Evolutionary conservation across 64 coral and sea anemone species (phyloP).

Genomic region (Platygyra sinensis): DNA sequence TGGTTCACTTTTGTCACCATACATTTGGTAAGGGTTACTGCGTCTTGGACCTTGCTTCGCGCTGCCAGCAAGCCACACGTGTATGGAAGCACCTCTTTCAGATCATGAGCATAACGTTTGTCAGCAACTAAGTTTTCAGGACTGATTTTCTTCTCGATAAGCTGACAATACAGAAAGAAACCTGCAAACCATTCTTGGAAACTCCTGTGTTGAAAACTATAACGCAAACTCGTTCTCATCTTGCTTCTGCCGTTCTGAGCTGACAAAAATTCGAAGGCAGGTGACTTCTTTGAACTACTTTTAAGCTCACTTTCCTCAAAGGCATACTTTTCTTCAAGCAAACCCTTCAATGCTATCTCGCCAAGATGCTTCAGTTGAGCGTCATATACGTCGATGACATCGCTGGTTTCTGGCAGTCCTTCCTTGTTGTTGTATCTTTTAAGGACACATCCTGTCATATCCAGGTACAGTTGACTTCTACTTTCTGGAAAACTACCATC

Average conservation of each 20-base stretch:
- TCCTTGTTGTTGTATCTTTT: not conserved
- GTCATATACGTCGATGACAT: not conserved
- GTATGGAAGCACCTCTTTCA: not conserved
- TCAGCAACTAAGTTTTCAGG: not conserved
- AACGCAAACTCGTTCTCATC: not conserved
- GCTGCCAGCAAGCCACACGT: not conserved
- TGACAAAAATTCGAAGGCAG: slow-evolving; percentile 1
- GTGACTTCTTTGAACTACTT: not conserved
- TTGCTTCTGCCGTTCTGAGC: not conserved
- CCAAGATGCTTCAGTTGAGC: not conserved
- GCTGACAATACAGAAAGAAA: not conserved
- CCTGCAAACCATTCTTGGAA: slow-evolving; percentile 34
- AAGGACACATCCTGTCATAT: not conserved
- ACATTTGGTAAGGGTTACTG: not conserved
- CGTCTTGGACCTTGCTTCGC: not conserved
- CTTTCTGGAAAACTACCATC: not conserved
- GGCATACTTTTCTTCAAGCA: not conserved
- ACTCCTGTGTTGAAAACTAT: not conserved
- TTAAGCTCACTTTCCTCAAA: not conserved
- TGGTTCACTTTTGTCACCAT: not conserved
- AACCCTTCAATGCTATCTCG: not conserved
- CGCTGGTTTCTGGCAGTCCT: not conserved
- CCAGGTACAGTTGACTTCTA: not conserved
- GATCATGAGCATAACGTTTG: not conserved
- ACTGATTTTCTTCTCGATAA: not conserved